phyloP scores from a whole-genome alignment of 2,888 invertebrate species.

The Dascillus cervinus region DNA sequence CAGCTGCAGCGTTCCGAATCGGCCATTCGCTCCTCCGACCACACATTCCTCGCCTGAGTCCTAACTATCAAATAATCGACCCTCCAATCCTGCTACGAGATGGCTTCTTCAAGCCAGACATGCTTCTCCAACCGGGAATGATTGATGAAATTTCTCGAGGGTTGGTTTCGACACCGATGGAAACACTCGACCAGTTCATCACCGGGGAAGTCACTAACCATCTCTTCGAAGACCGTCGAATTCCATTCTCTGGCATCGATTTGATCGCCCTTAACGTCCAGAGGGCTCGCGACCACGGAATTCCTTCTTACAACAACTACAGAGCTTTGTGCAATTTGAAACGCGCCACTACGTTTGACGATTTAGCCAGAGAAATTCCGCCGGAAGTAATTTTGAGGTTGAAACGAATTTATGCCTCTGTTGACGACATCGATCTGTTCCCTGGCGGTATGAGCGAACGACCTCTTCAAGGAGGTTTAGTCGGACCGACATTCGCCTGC shows the following conservation, averaged over 20 bases:
- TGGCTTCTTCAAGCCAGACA: slow-evolving; percentile 87
- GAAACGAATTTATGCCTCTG: slow-evolving; percentile 76
- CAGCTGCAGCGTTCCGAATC: slow-evolving; percentile 83
- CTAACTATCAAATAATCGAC: slow-evolving; percentile 70
- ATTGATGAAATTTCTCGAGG: slow-evolving; percentile 82
- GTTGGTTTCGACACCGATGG: slow-evolving; percentile 83
- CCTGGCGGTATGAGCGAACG: slow-evolving; percentile 89
- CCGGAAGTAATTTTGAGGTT: slow-evolving; percentile 72
- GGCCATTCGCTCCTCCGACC: slow-evolving; percentile 84
- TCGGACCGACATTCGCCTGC: slow-evolving; percentile 92
- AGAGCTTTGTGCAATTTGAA: slow-evolving; percentile 84
- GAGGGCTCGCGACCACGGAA: slow-evolving; percentile 79
- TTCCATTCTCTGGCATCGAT: slow-evolving; percentile 89
- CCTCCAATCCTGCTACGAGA: slow-evolving; percentile 78
- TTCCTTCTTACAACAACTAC: slow-evolving; percentile 85
- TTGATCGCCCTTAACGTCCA: slow-evolving; percentile 87
- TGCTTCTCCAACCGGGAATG: slow-evolving; percentile 66
- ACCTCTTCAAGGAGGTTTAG: slow-evolving; percentile 80
- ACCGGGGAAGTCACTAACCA: slow-evolving; percentile 94
- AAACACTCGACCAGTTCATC: slow-evolving; percentile 86
- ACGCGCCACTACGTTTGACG: slow-evolving; percentile 76
- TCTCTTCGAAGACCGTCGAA: slow-evolving; percentile 80
- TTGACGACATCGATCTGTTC: slow-evolving; percentile 94
- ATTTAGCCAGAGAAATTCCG: slow-evolving; percentile 79
- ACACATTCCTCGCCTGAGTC: slow-evolving; percentile 74